Conservation (phyloP, 2,113 vertebrate species). For the Protobothrops mucrosquamatus region DNA sequence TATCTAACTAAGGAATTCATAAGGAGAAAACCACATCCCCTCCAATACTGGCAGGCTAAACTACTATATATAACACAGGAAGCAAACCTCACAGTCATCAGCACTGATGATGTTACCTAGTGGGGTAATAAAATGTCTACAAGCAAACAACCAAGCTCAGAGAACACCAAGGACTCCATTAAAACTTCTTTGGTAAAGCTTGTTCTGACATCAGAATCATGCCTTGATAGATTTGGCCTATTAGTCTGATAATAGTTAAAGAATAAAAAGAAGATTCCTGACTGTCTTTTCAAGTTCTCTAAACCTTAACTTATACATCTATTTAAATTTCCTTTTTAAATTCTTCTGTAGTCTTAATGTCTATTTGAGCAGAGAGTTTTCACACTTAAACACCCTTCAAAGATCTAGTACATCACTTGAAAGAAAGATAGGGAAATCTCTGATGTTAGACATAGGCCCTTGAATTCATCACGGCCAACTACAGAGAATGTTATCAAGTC, state of each 20-base stretch:
- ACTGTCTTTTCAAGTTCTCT: not conserved
- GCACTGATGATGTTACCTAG: not conserved
- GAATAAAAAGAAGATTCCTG: not conserved
- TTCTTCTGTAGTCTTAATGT: not conserved
- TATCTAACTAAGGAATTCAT: not conserved
- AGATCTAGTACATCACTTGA: slow-evolving; percentile 22
- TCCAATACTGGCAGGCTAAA: not conserved
- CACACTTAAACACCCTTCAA: slow-evolving; percentile 15
- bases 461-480: slow-evolving; percentile 21
- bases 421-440: slow-evolving; percentile 8
- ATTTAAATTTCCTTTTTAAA: not conserved
- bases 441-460: not conserved
- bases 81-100: not conserved
- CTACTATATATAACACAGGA: not conserved
- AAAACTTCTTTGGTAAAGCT: not conserved
- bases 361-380: slow-evolving; percentile 12
- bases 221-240: not conserved
- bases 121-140: not conserved
- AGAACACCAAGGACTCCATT: not conserved
- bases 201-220: not conserved
- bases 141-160: not conserved
- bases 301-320: not conserved
- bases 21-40: not conserved
- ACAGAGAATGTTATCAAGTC: slow-evolving; percentile 8
- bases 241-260: not conserved